Evolutionary conservation across 2,888 invertebrate species (phyloP).

Genomic region (Calameuta filiformis): DNA sequence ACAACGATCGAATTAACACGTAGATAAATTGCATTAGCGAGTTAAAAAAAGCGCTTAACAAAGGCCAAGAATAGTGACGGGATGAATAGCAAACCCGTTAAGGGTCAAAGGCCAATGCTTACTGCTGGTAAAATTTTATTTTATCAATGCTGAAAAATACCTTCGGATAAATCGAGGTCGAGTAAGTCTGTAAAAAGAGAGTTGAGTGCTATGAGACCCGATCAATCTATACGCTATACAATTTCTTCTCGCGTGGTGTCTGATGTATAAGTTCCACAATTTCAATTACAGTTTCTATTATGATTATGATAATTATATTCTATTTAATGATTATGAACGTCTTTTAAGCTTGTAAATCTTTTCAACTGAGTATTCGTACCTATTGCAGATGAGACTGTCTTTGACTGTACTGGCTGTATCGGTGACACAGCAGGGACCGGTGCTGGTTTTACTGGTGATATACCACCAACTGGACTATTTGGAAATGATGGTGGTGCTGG

Average conservation of each 20-base stretch:
- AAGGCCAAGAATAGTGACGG: neutral
- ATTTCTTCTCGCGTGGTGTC: neutral
- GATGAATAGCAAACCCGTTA: neutral
- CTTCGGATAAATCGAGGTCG: slow-evolving; percentile 57
- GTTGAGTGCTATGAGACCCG: slow-evolving; percentile 19
- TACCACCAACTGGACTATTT: slow-evolving; percentile 57
- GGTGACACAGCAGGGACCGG: slow-evolving; percentile 38
- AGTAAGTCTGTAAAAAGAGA: slow-evolving; percentile 58
- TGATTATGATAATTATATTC: neutral
- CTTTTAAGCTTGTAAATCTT: neutral
- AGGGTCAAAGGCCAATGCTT: neutral
- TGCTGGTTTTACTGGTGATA: slow-evolving; percentile 37
- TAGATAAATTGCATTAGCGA: neutral
- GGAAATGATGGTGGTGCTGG: slow-evolving; percentile 67
- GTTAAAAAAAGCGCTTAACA: neutral
- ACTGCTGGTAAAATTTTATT: neutral
- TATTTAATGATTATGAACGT: neutral
- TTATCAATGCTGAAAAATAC: slow-evolving; percentile 30
- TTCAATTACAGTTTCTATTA: neutral
- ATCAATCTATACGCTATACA: neutral
- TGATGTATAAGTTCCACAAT: neutral
- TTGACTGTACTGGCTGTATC: slow-evolving; percentile 44
- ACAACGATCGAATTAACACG: neutral
- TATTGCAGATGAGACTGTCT: slow-evolving; percentile 43
- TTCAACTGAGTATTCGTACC: slow-evolving; percentile 39